A percentile compares a stretch with the other conserved stretches of the same genome.
These are phyloP conservation scores for Cygnus buccinator DNA, from an alignment of 2,113 vertebrate genomes.

Conservation along the genomic window DNA sequence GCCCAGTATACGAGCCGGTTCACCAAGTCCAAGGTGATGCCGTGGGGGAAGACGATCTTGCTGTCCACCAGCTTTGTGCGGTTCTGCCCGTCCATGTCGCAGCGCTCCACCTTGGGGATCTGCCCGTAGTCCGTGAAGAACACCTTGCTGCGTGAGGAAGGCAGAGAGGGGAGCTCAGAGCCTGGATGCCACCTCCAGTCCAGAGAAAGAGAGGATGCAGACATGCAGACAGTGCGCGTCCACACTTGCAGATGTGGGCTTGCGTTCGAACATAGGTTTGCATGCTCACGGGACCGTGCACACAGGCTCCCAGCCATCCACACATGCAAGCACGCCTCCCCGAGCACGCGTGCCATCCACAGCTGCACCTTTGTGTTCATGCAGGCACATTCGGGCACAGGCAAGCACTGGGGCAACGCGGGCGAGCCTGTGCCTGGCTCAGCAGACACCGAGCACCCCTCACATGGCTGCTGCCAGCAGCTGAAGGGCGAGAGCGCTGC, in stretches of 20 bases:
- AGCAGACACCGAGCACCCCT: too few species aligned
- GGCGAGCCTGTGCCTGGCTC: not conserved
- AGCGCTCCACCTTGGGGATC: slow-evolving; percentile 95
- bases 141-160: slow-evolving; percentile 83
- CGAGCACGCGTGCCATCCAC: too few species aligned
- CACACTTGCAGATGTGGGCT: not conserved
- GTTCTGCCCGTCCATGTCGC: slow-evolving; percentile 97
- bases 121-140: slow-evolving; percentile 98
- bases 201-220: not conserved
- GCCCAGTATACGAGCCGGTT: slow-evolving; percentile 97
- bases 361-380: not conserved
- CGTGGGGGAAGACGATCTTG: slow-evolving; percentile 96
- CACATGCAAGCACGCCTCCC: not conserved
- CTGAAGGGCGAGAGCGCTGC: not conserved
- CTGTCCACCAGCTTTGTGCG: slow-evolving; percentile 96
- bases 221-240: rapidly evolving
- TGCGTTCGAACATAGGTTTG: not conserved
- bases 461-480: too few species aligned
- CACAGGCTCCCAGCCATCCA: not conserved
- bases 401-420: too few species aligned
- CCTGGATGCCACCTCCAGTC: rapidly evolving
- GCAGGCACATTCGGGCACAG: too few species aligned
- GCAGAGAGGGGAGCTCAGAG: not conserved
- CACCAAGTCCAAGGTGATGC: slow-evolving; percentile 94
- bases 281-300: not conserved